Evolutionary conservation across 2,113 vertebrate genomes (phyloP).

Genomic region (Pelecanus crispus): DNA sequence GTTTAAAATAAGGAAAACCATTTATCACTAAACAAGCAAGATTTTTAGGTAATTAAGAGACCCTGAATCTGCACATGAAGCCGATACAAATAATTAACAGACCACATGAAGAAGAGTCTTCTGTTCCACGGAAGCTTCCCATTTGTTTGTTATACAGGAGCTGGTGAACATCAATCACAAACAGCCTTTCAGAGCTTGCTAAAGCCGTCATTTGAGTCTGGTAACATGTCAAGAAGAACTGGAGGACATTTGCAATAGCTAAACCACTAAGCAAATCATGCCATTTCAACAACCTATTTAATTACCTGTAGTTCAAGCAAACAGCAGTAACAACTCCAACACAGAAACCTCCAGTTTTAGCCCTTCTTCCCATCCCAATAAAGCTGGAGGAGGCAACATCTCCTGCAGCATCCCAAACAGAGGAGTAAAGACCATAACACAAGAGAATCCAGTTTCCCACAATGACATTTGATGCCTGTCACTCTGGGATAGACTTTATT

Average conservation of each 20-base stretch:
- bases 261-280: background rate
- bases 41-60: background rate
- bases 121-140: background rate
- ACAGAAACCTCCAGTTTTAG: background rate
- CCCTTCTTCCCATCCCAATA: background rate
- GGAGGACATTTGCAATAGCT: background rate
- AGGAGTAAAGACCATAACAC: background rate
- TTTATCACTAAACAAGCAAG: background rate
- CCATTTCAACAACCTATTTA: background rate
- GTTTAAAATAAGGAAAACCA: background rate
- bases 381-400: background rate
- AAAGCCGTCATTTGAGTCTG: background rate
- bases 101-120: background rate
- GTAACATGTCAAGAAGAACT: background rate
- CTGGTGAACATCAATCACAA: background rate
- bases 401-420: background rate
- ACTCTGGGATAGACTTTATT: background rate
- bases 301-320: background rate
- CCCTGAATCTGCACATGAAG: background rate
- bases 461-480: fast-evolving
- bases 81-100: background rate
- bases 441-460: background rate
- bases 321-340: background rate
- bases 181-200: background rate
- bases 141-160: background rate